These are phyloP conservation scores for Macrochelys suwanniensis DNA, from an alignment of 2,797 vertebrate genomes.

Conservation along the genomic window DNA sequence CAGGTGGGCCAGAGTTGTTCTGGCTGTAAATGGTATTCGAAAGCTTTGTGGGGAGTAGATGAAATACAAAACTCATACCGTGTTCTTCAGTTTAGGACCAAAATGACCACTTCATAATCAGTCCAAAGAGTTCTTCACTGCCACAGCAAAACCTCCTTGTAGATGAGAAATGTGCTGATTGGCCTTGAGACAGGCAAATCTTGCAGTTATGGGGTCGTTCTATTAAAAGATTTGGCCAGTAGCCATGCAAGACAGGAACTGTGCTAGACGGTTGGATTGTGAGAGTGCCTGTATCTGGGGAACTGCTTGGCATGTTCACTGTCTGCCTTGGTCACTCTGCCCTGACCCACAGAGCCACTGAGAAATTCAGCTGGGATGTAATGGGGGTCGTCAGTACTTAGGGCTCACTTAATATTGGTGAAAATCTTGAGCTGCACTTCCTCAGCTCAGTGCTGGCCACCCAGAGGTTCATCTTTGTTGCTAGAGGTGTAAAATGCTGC, in stretches of 20 bases:
- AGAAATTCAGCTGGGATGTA: neutral
- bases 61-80: neutral
- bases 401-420: neutral
- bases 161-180: neutral
- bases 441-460: neutral
- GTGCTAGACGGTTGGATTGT: neutral
- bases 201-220: fast-evolving
- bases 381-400: neutral
- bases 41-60: neutral
- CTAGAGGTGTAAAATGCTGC: neutral
- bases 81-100: neutral
- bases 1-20: neutral
- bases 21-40: constrained; percentile 1
- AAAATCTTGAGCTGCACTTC: neutral
- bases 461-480: neutral
- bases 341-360: fast-evolving
- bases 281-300: neutral
- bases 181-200: constrained; percentile 19
- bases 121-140: neutral
- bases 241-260: neutral
- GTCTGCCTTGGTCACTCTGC: neutral
- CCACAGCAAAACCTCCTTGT: neutral
- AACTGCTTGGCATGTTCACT: neutral
- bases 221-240: constrained; percentile 57
- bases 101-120: neutral